These are phyloP conservation scores for Cassiopea xamachana DNA, from an alignment of 30 jellyfish, hydroid and myxozoan species.

Conservation along the genomic window DNA sequence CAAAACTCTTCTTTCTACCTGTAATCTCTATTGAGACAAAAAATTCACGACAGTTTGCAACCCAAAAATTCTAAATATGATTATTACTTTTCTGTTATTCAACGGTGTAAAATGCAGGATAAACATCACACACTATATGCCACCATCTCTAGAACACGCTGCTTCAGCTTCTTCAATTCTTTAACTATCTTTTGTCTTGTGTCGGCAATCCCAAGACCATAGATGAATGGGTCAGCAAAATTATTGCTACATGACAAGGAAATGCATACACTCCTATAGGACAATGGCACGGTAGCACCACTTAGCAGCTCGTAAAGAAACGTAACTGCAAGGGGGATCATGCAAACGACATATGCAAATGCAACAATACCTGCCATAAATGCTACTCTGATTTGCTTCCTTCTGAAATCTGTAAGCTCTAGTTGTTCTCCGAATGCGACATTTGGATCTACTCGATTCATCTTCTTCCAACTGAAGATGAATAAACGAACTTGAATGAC, in stretches of 20 bases:
- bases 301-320: background rate
- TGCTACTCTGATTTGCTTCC: slow-evolving; percentile 14
- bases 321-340: background rate
- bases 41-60: too few species aligned
- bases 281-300: background rate
- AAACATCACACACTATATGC: background rate
- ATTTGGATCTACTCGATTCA: background rate
- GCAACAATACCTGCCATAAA: background rate
- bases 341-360: background rate
- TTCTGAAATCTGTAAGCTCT: background rate
- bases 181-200: background rate
- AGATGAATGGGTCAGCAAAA: slow-evolving; percentile 1
- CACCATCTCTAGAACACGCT: background rate
- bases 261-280: background rate
- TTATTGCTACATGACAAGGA: background rate
- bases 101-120: background rate
- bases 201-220: slow-evolving; percentile 6
- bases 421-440: background rate
- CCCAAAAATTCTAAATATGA: too few species aligned
- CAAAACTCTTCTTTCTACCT: too few species aligned
- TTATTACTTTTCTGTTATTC: background rate
- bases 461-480: background rate
- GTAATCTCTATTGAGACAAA: too few species aligned
- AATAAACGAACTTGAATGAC: background rate
- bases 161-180: background rate